Conservation (phyloP, 2,888 invertebrate genomes). For the Eudasyphora cyanicolor region DNA sequence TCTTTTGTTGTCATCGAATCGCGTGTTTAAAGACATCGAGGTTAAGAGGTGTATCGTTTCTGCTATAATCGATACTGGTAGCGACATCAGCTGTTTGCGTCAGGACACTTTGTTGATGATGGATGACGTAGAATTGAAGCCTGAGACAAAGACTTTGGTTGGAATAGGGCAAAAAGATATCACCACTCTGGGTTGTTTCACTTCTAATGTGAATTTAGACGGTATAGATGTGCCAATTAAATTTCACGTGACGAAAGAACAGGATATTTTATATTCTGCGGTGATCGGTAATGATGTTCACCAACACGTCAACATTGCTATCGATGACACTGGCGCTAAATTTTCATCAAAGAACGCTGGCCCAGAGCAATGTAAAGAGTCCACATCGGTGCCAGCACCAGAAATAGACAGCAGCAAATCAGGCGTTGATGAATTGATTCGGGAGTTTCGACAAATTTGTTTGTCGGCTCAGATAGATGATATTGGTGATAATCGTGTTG, state of each 20-base stretch:
- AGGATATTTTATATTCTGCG: not conserved
- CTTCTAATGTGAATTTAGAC: not conserved
- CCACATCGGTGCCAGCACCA: not conserved
- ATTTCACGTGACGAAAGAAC: not conserved
- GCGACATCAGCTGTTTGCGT: not conserved
- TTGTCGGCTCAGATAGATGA: not conserved
- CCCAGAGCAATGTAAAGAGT: not conserved
- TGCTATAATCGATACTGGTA: not conserved
- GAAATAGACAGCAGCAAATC: not conserved
- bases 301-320: not conserved
- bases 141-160: not conserved
- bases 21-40: not conserved
- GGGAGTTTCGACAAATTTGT: not conserved
- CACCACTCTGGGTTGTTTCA: not conserved
- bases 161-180: not conserved
- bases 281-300: slow-evolving; percentile 1
- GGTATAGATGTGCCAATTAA: not conserved
- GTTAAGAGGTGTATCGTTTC: not conserved
- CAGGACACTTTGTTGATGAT: not conserved
- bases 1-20: not conserved
- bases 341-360: not conserved
- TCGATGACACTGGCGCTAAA: not conserved
- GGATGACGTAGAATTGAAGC: not conserved
- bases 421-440: not conserved
- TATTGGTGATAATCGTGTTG: not conserved